Percentiles rank a stretch among this genome's conserved stretches.
phyloP scores from a whole-genome alignment of 2,888 invertebrate species.

The Rotaria socialis region DNA sequence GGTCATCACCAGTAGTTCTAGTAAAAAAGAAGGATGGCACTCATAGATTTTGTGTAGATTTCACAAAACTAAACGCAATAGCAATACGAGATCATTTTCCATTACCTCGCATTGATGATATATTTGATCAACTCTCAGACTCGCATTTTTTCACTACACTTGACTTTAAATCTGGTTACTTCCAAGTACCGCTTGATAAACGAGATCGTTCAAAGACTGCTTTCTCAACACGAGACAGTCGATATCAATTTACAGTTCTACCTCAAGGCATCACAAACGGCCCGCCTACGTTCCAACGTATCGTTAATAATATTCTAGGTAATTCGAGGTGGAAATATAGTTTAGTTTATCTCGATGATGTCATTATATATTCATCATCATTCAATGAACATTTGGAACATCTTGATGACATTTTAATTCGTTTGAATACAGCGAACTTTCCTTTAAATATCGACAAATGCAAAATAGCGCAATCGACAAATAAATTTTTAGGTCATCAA shows the following conservation, averaged over 20 bases:
- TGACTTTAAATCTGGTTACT: slow-evolving; percentile 47
- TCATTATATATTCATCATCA: neutral
- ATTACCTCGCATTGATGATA: slow-evolving; percentile 48
- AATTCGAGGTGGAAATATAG: neutral
- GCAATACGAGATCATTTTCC: slow-evolving; percentile 47
- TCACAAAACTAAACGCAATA: slow-evolving; percentile 47
- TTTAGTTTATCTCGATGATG: neutral
- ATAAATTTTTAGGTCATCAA: neutral
- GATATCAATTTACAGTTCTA: neutral
- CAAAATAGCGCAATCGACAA: neutral
- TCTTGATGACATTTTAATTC: neutral
- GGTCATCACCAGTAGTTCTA: slow-evolving; percentile 39
- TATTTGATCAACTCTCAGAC: slow-evolving; percentile 47
- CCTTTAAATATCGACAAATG: neutral
- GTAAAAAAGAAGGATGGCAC: slow-evolving; percentile 44
- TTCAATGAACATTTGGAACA: neutral
- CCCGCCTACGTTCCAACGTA: neutral
- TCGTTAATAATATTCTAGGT: neutral
- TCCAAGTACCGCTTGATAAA: slow-evolving; percentile 46
- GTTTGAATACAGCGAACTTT: neutral
- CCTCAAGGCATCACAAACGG: neutral
- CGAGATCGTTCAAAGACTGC: slow-evolving; percentile 48
- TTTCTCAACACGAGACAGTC: slow-evolving; percentile 41
- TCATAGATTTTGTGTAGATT: slow-evolving; percentile 47
- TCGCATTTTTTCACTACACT: slow-evolving; percentile 47